These are phyloP conservation scores for Leptonema lineaticorne DNA, from an alignment of 1,140 invertebrate species.

Conservation along the genomic window DNA sequence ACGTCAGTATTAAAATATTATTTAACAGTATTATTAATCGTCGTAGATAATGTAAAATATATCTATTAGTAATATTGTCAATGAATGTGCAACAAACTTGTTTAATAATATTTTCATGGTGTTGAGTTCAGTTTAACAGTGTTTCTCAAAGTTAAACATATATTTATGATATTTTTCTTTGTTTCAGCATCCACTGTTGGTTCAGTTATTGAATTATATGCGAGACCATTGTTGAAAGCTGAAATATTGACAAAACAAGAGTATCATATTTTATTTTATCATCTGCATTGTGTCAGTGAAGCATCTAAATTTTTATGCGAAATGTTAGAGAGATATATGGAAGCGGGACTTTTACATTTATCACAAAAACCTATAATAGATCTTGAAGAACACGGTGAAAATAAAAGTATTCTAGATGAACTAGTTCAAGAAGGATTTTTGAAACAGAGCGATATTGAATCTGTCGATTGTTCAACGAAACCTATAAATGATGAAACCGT, in stretches of 20 bases:
- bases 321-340: slow-evolving; percentile 54
- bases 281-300: slow-evolving; percentile 54
- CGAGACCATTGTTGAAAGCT: slow-evolving; percentile 51
- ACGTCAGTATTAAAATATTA: no score
- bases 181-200: slow-evolving; percentile 52
- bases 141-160: background rate
- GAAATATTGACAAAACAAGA: slow-evolving; percentile 53
- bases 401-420: slow-evolving; percentile 51
- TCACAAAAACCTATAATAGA: slow-evolving; percentile 40
- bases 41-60: no score
- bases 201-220: slow-evolving; percentile 53
- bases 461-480: slow-evolving; percentile 2
- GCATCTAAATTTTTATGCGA: slow-evolving; percentile 52
- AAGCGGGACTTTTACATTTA: slow-evolving; percentile 51
- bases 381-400: slow-evolving; percentile 25
- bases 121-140: background rate
- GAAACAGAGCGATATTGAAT: slow-evolving; percentile 51
- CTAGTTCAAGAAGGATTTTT: slow-evolving; percentile 53
- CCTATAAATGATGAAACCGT: background rate
- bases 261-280: slow-evolving; percentile 53
- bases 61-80: no score
- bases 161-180: background rate
- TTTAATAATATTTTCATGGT: no score
- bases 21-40: no score
- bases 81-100: no score